A percentile compares a stretch with the other conserved stretches of the same genome.
phyloP scores from a whole-genome alignment of 2,113 vertebrate species.

The Cathartes aura region DNA sequence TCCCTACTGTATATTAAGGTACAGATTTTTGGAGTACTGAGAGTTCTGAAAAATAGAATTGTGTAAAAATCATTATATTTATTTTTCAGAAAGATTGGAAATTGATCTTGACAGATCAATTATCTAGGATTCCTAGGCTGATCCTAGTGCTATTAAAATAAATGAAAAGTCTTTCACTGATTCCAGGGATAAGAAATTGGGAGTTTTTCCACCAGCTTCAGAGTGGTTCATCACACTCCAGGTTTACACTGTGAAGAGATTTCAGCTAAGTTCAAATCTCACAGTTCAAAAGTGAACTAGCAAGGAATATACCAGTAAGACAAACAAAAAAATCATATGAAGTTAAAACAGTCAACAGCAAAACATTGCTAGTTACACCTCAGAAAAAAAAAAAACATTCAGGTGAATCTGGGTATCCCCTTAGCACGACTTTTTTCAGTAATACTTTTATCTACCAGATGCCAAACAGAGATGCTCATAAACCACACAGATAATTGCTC shows the following conservation, averaged over 20 bases:
- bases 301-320: background rate
- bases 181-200: background rate
- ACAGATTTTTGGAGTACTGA: background rate
- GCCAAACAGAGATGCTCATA: background rate
- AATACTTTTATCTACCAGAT: background rate
- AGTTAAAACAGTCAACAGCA: background rate
- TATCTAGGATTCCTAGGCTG: conserved; percentile 43
- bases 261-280: background rate
- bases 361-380: background rate
- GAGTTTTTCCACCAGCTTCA: background rate
- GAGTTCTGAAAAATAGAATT: background rate
- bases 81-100: conserved; percentile 54
- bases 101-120: conserved; percentile 56
- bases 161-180: conserved; percentile 43
- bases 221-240: background rate
- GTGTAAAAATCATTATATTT: conserved; percentile 44
- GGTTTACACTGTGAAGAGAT: background rate
- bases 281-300: background rate
- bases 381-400: background rate
- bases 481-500: conserved; percentile 10
- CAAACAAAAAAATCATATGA: background rate
- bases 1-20: conserved; percentile 17
- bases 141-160: conserved; percentile 8
- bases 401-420: background rate
- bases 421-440: background rate